These are phyloP conservation scores for Malaclemys terrapin DNA, from an alignment of 2,113 vertebrate species.

Conservation along the genomic window DNA sequence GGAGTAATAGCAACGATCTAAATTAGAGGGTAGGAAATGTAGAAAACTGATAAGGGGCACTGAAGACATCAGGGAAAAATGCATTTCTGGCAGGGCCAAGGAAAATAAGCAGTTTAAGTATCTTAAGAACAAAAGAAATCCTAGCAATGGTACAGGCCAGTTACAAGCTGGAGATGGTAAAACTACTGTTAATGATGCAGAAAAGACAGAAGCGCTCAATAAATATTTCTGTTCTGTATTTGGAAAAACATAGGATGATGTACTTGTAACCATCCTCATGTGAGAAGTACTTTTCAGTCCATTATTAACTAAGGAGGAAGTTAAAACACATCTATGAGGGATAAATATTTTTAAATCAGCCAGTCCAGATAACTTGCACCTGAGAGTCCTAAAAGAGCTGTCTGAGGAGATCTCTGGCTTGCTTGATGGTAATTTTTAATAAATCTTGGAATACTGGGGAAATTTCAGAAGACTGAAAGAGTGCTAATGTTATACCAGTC, in stretches of 20 bases:
- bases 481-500: neutral
- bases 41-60: neutral
- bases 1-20: neutral
- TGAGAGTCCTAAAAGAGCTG: neutral
- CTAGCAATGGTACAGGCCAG: neutral
- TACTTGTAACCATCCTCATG: neutral
- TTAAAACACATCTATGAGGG: neutral
- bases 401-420: neutral
- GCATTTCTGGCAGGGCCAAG: neutral
- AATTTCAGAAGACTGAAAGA: neutral
- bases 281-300: neutral
- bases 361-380: neutral
- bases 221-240: neutral
- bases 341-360: neutral
- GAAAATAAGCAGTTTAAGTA: neutral
- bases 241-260: neutral
- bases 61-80: neutral
- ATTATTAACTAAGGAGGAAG: neutral
- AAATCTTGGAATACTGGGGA: neutral
- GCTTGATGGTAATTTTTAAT: neutral
- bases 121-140: neutral
- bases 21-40: neutral
- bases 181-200: neutral
- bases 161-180: neutral
- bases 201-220: neutral